Conservation (phyloP, 2,113 vertebrate genomes). For the Xiphorhynchus elegans region DNA sequence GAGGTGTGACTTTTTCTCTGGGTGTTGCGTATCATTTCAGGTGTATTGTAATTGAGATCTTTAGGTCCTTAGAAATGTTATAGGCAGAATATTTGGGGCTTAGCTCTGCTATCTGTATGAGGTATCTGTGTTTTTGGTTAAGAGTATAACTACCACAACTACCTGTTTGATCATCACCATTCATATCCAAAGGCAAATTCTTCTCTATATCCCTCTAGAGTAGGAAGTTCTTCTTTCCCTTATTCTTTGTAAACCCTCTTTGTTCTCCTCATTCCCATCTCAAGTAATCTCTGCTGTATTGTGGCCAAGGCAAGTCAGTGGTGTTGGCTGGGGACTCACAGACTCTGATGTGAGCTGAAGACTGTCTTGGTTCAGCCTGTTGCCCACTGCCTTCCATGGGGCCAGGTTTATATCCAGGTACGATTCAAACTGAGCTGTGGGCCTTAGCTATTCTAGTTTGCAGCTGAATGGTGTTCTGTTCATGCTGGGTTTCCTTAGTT, state of each 20-base stretch:
- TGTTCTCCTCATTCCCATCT: neutral
- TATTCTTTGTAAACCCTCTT: neutral
- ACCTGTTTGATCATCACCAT: accelerated
- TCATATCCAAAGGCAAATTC: neutral
- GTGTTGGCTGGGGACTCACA: neutral
- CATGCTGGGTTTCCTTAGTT: neutral
- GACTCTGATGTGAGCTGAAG: neutral
- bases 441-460: neutral
- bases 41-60: neutral
- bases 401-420: neutral
- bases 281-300: neutral
- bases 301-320: neutral
- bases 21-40: neutral
- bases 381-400: neutral
- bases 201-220: neutral
- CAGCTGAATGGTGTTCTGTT: neutral
- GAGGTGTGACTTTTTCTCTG: neutral
- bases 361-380: neutral
- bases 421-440: neutral
- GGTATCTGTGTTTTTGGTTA: neutral
- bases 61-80: neutral
- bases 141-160: neutral
- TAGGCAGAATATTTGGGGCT: neutral
- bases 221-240: accelerated
- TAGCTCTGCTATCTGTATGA: neutral